Percentiles rank a stretch among this genome's conserved stretches.
Conservation (phyloP, 2,888 invertebrate species). For the Lobophora halterata region DNA sequence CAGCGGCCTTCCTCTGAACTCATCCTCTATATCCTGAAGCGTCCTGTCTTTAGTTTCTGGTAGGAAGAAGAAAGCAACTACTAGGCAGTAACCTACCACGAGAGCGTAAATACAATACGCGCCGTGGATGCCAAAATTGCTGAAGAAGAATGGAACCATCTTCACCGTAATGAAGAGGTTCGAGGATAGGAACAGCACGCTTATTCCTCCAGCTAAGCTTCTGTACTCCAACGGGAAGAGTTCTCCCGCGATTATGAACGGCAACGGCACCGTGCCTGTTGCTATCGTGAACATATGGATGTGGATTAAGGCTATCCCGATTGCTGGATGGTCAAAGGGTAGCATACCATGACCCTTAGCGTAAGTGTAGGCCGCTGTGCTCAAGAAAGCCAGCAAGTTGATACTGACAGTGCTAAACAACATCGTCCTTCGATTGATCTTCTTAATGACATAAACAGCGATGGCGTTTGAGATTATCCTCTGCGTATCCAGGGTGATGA, state of each 20-base stretch:
- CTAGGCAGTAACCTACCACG: conserved; percentile 49
- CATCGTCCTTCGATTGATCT: conserved; percentile 57
- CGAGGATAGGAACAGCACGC: conserved; percentile 50
- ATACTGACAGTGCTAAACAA: conserved; percentile 51
- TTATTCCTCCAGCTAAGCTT: conserved; percentile 76
- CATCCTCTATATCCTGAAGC: conserved; percentile 60
- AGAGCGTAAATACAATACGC: conserved; percentile 52
- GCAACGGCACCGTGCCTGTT: conserved; percentile 81
- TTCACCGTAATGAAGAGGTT: conserved; percentile 56
- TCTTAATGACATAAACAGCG: conserved; percentile 60
- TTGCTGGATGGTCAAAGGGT: conserved; percentile 45
- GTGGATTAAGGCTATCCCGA: conserved; percentile 50
- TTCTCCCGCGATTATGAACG: conserved; percentile 86
- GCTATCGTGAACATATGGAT: conserved; percentile 76
- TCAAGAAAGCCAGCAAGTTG: conserved; percentile 50
- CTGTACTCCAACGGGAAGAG: conserved; percentile 81
- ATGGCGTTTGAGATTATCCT: conserved; percentile 54
- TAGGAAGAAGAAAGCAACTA: conserved; percentile 48
- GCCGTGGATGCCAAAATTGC: conserved; percentile 47
- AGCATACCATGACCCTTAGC: conserved; percentile 32
- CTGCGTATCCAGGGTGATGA: conserved; percentile 58
- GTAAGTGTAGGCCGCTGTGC: conserved; percentile 54
- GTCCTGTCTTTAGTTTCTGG: conserved; percentile 64
- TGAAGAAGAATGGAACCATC: conserved; percentile 50
- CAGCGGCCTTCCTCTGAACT: conserved; percentile 51